Evolutionary conservation across 2,797 vertebrate genomes (phyloP), one percentile per base, ranked within the genome.

Genomic region (Anguilla obscura): DNA sequence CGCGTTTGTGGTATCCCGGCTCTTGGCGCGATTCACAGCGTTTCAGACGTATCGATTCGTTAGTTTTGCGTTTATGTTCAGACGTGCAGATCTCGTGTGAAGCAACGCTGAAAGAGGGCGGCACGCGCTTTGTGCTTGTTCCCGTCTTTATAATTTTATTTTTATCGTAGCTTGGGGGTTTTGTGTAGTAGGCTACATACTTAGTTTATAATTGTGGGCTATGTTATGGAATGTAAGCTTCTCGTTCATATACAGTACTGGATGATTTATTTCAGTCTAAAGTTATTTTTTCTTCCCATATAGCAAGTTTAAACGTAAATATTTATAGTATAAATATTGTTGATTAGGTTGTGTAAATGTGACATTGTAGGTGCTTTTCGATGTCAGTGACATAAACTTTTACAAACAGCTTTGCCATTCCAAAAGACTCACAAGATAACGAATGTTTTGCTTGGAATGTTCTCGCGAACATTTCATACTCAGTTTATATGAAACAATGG

Each of bases 371-470:
- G 30, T 84, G 56, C 7, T 52, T 8, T 30, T 21, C 1, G 9
- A 4, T 66, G 87, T 87, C 58, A 30, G 48, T 88, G 56, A 79
- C 10, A 16, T 52, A 3, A 71, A 85, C 69, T 88, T 86, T 86
- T 63, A 27, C 66, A 9, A 48, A 40, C 16, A 85, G 52, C 48
- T 21, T 54, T 60, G 69, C 24, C 33, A n/a, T 84, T 69, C 50
- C 45, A 27, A 10, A 76, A 24, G 84, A 58, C 84, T 54, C 33
- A 8, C 21, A 16, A 56, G 60, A 36, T 40, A 85, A 21, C 12
- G 66, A 79, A 24, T 58, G 50, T 88, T 45, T 85, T 84, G 54
- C 50, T 36, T 88, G 30, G 40, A 69, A 27, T 30, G 40, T 82
- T 85, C 82, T 69, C 50, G 54, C 56, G 66, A 74, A 36, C 36